Evolutionary conservation across 2,113 vertebrate genomes (phyloP).

Genomic region (Pelodiscus sinensis): DNA sequence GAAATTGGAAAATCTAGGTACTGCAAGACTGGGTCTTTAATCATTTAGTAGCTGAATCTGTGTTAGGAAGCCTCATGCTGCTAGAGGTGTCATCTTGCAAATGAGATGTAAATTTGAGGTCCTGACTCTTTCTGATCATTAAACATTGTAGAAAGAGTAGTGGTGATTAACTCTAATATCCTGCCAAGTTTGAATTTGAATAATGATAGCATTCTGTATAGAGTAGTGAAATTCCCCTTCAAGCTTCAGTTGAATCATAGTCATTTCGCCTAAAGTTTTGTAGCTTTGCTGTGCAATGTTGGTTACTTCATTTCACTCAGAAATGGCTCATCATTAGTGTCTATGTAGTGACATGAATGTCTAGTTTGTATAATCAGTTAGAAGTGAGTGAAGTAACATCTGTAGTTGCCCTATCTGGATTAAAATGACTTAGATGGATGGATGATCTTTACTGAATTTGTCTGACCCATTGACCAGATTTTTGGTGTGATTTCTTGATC

Average conservation of each 20-base stretch:
- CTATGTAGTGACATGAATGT: neutral
- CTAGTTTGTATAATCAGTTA: neutral
- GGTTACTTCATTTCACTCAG: slow-evolving; percentile 18
- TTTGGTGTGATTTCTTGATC: neutral
- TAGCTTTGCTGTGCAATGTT: neutral
- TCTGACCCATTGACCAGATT: neutral
- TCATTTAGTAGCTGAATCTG: slow-evolving; percentile 19
- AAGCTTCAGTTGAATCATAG: neutral
- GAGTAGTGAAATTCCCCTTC: slow-evolving; percentile 12
- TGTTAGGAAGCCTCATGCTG: slow-evolving; percentile 51
- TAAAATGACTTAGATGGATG: neutral
- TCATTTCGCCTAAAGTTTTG: neutral
- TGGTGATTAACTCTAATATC: slow-evolving; percentile 58
- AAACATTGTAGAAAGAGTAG: slow-evolving; percentile 57
- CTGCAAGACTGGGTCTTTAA: slow-evolving; percentile 52
- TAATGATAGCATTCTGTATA: neutral
- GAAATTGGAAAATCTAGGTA: slow-evolving; percentile 34
- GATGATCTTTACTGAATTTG: neutral
- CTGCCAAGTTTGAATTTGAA: slow-evolving; percentile 55
- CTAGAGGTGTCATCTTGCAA: slow-evolving; percentile 58
- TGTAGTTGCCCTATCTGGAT: neutral
- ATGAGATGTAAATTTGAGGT: slow-evolving; percentile 67
- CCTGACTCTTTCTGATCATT: slow-evolving; percentile 62
- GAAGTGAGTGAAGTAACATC: neutral
- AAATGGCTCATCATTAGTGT: neutral